These are phyloP conservation scores for Spisula subtruncata DNA, from an alignment of 2,888 invertebrate species.

Conservation along the genomic window DNA sequence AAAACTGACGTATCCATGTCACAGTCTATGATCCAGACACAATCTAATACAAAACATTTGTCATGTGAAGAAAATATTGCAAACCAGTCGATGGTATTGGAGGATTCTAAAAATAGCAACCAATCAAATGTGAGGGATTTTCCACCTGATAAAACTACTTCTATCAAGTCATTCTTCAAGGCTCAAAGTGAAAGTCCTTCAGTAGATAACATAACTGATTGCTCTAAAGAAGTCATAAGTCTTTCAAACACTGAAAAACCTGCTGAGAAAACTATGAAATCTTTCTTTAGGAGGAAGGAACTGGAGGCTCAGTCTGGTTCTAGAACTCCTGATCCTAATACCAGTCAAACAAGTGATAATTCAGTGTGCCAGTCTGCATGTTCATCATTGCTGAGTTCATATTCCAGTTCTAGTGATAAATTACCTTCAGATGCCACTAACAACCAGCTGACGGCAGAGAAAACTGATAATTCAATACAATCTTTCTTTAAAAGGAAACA, in stretches of 20 bases:
- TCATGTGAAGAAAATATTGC: background rate
- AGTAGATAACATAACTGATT: background rate
- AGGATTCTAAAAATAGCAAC: background rate
- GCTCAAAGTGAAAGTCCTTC: background rate
- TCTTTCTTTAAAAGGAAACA: constrained; percentile 14
- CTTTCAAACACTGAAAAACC: background rate
- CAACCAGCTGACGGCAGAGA: background rate
- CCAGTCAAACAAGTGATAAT: background rate
- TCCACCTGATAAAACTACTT: constrained; percentile 28
- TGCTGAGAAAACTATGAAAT: constrained; percentile 30
- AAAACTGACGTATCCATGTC: constrained; percentile 37
- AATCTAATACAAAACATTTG: background rate
- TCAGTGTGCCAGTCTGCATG: background rate
- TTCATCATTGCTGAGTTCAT: background rate
- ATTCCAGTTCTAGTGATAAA: background rate
- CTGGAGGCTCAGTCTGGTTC: background rate
- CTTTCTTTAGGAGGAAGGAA: constrained; percentile 50
- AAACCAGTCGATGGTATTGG: constrained; percentile 19
- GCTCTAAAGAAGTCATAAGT: background rate
- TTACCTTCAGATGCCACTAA: background rate
- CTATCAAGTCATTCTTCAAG: constrained; percentile 61
- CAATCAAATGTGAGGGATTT: background rate
- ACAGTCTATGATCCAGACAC: constrained; percentile 32
- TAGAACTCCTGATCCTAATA: background rate
- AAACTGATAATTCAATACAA: background rate